Evolutionary conservation across 2,797 vertebrate species (phyloP).

Genomic region (Tarsius wallacei): DNA sequence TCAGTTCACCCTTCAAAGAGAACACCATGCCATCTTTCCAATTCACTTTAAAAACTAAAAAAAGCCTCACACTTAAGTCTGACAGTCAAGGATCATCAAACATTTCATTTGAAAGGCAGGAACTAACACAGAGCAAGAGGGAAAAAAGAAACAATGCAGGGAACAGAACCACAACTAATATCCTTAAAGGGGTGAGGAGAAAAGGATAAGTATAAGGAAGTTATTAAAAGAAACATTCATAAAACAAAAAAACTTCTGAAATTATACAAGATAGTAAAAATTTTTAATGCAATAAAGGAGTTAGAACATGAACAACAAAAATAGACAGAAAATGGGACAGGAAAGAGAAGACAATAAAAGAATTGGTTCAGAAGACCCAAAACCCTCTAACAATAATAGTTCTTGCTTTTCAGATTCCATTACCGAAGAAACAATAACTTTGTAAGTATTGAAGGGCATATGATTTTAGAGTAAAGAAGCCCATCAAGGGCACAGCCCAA

Average conservation of each 20-base stretch:
- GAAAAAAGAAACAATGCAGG: background rate
- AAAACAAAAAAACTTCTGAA: background rate
- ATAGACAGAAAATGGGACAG: background rate
- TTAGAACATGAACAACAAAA: background rate
- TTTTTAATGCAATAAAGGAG: background rate
- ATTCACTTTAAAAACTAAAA: background rate
- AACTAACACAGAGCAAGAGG: background rate
- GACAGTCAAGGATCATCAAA: background rate
- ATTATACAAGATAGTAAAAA: background rate
- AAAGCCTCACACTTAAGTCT: background rate
- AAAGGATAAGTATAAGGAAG: background rate
- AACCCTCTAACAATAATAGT: background rate
- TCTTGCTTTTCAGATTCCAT: background rate
- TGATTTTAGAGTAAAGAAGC: background rate
- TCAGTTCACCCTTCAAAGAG: background rate
- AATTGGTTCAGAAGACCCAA: background rate
- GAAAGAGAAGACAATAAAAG: background rate
- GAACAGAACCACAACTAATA: background rate
- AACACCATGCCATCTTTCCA: background rate
- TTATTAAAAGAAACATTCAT: background rate
- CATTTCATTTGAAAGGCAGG: background rate
- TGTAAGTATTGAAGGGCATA: background rate
- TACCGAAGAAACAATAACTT: background rate
- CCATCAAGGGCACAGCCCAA: background rate
- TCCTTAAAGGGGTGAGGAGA: background rate